phyloP scores from a whole-genome alignment of 2,797 vertebrate genomes.

The Neoniphon sammara region DNA sequence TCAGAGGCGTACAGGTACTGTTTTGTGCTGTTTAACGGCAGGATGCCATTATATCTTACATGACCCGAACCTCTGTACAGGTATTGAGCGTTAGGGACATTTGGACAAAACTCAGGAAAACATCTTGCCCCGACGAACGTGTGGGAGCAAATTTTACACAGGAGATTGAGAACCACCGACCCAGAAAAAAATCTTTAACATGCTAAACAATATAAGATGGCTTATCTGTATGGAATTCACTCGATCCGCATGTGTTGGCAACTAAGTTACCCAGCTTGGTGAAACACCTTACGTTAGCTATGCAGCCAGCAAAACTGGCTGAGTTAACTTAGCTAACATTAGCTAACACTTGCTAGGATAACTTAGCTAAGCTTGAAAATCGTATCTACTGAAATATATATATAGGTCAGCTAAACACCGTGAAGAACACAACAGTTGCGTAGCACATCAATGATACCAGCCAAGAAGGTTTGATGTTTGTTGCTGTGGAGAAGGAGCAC shows the following conservation, averaged over 20 bases:
- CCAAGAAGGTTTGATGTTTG: neutral
- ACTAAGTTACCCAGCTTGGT: neutral
- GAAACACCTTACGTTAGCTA: neutral
- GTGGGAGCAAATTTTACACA: neutral
- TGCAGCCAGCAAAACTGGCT: neutral
- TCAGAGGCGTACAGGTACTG: constrained; percentile 15
- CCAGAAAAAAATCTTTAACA: neutral
- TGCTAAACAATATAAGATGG: neutral
- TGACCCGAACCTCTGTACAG: neutral
- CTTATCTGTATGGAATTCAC: neutral
- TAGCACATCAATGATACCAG: neutral
- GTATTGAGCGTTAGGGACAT: neutral
- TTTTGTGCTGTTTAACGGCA: constrained; percentile 12
- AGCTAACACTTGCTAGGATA: constrained; percentile 13
- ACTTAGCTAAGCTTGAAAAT: neutral
- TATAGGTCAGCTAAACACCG: constrained; percentile 24
- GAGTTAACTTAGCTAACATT: constrained; percentile 1
- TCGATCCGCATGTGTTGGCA: constrained; percentile 3
- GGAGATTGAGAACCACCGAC: neutral
- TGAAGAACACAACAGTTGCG: constrained; percentile 4
- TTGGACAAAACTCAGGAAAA: constrained; percentile 14
- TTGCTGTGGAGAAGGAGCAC: constrained; percentile 13
- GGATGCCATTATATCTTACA: neutral
- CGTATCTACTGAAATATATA: too few species aligned
- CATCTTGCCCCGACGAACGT: neutral